A percentile compares a stretch with the other conserved stretches of the same genome.
Evolutionary conservation across 2,797 vertebrate species (phyloP).

Genomic region (Crocodylus rhombifer): DNA sequence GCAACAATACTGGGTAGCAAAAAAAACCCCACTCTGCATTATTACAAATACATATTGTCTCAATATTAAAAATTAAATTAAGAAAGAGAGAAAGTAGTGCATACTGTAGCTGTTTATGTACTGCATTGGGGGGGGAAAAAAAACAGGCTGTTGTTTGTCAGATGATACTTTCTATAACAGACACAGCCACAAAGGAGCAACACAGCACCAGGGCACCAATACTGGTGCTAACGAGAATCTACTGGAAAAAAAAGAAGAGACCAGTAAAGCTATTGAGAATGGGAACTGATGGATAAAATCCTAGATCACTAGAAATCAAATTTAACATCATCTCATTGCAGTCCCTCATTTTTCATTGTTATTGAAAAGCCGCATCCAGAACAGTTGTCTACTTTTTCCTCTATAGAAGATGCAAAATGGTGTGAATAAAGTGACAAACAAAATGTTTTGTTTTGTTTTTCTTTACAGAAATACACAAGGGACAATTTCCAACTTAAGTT

Average conservation of each 20-base stretch:
- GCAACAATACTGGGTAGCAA: too few species aligned
- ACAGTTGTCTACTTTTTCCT: conserved; percentile 14
- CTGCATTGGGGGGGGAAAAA: neutral
- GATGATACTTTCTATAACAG: too few species aligned
- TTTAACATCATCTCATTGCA: conserved; percentile 37
- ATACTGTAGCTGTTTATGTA: neutral
- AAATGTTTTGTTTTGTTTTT: neutral
- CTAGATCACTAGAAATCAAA: neutral
- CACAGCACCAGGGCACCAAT: neutral
- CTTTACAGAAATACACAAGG: neutral
- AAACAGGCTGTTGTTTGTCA: neutral
- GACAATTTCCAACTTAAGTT: neutral
- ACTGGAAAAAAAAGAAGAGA: conserved; percentile 8
- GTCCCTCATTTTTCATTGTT: conserved; percentile 18
- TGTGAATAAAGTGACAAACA: neutral
- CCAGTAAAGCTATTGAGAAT: conserved; percentile 8
- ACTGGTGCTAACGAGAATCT: conserved; percentile 33
- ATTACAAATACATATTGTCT: too few species aligned
- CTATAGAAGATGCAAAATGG: neutral
- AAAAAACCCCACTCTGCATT: too few species aligned
- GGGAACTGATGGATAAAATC: conserved; percentile 36
- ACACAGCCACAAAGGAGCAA: neutral
- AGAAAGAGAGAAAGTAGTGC: neutral
- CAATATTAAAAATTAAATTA: too few species aligned
- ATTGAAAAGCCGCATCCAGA: neutral